Base-by-base conservation (phyloP, 2,888 invertebrate genomes). In the Hermaeophaga mercurialis region DNA sequence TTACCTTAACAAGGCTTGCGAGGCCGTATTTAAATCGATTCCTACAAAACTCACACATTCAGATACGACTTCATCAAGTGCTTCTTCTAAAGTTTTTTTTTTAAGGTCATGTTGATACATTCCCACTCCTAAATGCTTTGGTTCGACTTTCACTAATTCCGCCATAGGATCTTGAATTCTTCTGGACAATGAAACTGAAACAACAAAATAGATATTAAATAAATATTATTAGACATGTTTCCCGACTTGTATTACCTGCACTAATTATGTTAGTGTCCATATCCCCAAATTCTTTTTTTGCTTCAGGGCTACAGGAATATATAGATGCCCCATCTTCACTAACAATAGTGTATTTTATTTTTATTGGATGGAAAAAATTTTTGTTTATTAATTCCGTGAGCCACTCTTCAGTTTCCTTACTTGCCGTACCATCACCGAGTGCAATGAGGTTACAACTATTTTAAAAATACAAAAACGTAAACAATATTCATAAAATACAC, bases 31-130 rank as follows among this genome's bases (percentile, higher is more conserved):
- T 6, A 96, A 77, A 73, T 96, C 94, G 0, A 94, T 94, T 0
- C 96, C 96, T 0, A 95, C 94, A 77, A 92, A 91, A 77, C 94
- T 95, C 12, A 96, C 96, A 67, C 93, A 91, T 72, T 95, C 94
- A 39, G 89, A 88, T 0, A 96, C 89, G 0, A 92, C 88, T 66
- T 88, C 87, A 64, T 90, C 88, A 12, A 96, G 78, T 0, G 90
- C 86, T 2, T 85, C 80, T 8, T 84, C 84, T 1, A 96, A 76
- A 73, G 85, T 84, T 68, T 89, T 90, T 62, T 90, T 87, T 6
- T 90, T 86, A 17, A 96, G 81, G 72, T 96, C 96, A 71, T 95
- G 94, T 77, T 96, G 91, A 74, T 96, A 96, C 87, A 95, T 89
- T n/a, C 96, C 96, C 3, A 96, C 90, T 0, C 96, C 96, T 59